Evolutionary conservation across 2,797 vertebrate genomes (phyloP).

Genomic region (Loris lydekkerianus): DNA sequence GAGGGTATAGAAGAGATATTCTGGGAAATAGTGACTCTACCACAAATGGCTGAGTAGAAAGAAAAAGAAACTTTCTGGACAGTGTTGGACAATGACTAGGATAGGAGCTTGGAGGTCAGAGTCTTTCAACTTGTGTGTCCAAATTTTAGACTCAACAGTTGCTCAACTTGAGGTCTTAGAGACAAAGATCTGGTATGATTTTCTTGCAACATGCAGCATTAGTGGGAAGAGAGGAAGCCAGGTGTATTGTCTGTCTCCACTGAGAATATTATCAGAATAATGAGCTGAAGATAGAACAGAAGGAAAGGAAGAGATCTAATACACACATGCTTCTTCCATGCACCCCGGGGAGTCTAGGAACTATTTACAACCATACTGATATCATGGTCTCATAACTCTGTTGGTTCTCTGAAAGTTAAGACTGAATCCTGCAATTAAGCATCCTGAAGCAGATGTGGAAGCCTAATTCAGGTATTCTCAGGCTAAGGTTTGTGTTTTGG

Average conservation of each 20-base stretch:
- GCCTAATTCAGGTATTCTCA: neutral
- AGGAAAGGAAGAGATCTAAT: neutral
- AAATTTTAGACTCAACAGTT: neutral
- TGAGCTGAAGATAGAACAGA: neutral
- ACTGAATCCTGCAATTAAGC: neutral
- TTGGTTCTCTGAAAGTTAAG: neutral
- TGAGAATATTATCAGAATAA: neutral
- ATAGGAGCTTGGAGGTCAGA: neutral
- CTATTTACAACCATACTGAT: neutral
- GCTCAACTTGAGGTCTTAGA: neutral
- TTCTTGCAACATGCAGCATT: neutral
- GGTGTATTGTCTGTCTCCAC: neutral
- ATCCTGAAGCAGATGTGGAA: neutral
- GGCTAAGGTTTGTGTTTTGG: conserved; percentile 5
- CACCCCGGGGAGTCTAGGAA: neutral
- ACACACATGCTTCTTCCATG: neutral
- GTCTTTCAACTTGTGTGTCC: neutral
- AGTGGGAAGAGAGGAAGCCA: neutral
- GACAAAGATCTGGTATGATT: neutral
- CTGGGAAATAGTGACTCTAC: neutral
- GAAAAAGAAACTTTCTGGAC: neutral
- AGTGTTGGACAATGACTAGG: neutral
- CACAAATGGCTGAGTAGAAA: neutral
- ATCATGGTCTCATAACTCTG: neutral
- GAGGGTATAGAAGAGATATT: neutral